phyloP scores from a whole-genome alignment of 2,888 invertebrate genomes.

The Tenthredo distinguenda region DNA sequence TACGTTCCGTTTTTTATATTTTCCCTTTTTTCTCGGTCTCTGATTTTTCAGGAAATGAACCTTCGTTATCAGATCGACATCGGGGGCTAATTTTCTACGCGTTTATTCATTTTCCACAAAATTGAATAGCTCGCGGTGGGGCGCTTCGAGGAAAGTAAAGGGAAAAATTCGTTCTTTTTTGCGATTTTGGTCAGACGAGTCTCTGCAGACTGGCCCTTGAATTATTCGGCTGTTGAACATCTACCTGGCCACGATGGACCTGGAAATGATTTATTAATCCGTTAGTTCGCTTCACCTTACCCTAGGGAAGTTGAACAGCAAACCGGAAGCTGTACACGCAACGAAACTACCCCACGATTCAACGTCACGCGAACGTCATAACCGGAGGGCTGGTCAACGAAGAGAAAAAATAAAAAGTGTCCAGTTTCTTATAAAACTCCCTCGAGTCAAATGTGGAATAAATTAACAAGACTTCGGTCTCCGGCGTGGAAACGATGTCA shows the following conservation, averaged over 20 bases:
- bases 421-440: background rate
- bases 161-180: background rate
- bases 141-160: background rate
- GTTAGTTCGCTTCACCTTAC: background rate
- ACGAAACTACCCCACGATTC: background rate
- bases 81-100: background rate
- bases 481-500: background rate
- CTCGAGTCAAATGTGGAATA: constrained; percentile 14
- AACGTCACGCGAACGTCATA: constrained; percentile 32
- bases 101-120: no score
- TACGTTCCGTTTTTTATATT: background rate
- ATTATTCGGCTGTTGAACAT: constrained; percentile 1
- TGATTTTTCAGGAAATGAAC: background rate
- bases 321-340: constrained; percentile 20
- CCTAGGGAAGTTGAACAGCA: background rate
- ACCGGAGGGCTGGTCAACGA: background rate
- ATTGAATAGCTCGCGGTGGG: no score
- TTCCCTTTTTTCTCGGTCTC: background rate
- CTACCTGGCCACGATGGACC: background rate
- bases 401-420: background rate
- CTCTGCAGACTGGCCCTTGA: background rate
- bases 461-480: constrained; percentile 24
- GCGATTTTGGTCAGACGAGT: background rate
- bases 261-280: constrained; percentile 29
- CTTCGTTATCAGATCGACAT: background rate